Base-by-base conservation (phyloP, 1,140 invertebrate species). In the Acyrthosiphon pisum region DNA sequence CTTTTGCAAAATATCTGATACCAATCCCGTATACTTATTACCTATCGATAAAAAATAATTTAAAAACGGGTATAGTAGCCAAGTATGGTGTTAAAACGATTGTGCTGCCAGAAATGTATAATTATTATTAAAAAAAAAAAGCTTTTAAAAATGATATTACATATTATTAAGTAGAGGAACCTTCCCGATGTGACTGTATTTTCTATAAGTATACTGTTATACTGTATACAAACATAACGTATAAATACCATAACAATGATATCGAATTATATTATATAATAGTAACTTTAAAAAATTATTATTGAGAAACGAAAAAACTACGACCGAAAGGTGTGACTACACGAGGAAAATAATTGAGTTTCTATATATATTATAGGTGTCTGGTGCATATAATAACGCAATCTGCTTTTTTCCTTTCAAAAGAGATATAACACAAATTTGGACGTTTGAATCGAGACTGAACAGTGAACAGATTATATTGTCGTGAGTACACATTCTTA, bases 391-490 rank as follows among this genome's bases (percentile, higher is more conserved):
- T 76, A 76, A 76, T 76, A 76, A 76, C 14, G n/a, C 60, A n/a
- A 76, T 76, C 30, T n/a, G 30, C 30, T n/a, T 76, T 76, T n/a
- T 76, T 68, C n/a, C 14, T 76, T 76, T 76, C 60, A 76, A 76
- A 76, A 76, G 60, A 76, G 60, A 76, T 76, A 76, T 76, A 76
- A 83, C 37, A 37, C 35, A 41, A 35, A 83, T 37, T 83, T 41
- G n/a, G 81, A 83, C 22, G 35, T 83, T 83, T 83, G 35, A 22
- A 83, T 83, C 6, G 37, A 83, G 8, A 83, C 35, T 23, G 81
- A 83, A 83, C 81, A 83, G 60, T 18, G 60, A 76, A 76, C 60
- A 76, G 60, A 76, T 76, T 76, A 76, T 76, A 76, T 76, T 76
- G 60, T 76, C 30, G 18, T 76, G 60, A n/a, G n/a, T 76, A 50